A percentile compares a stretch with the other conserved stretches of the same genome.
phyloP scores from a whole-genome alignment of 2,888 invertebrate species.

The Tetranychus piercei region DNA sequence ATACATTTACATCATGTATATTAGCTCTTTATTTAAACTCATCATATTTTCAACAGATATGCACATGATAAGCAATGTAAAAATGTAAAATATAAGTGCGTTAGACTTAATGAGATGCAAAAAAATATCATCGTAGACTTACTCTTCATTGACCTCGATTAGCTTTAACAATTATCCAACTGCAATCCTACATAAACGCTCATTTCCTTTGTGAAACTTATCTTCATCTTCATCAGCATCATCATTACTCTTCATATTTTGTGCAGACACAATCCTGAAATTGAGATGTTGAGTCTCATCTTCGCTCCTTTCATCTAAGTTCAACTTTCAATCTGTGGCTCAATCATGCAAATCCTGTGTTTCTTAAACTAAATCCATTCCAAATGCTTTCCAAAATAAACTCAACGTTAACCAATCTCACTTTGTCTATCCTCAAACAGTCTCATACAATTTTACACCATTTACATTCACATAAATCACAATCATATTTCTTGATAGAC shows the following conservation, averaged over 20 bases:
- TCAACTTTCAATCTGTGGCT: neutral
- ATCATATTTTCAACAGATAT: no score
- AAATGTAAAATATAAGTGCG: no score
- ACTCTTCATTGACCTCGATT: neutral
- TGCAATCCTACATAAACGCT: neutral
- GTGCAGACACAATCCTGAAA: neutral
- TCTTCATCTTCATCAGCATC: neutral
- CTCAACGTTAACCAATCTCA: no score
- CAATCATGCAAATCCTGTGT: neutral
- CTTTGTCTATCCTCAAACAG: no score
- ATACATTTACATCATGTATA: no score
- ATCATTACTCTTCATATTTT: neutral
- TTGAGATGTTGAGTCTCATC: neutral
- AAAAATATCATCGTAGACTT: neutral
- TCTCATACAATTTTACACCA: no score
- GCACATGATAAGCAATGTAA: no score
- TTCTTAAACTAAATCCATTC: neutral
- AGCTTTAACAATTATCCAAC: neutral
- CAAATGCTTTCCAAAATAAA: no score
- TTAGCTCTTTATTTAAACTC: no score
- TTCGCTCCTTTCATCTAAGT: neutral
- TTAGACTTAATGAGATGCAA: no score
- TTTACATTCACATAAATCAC: no score
- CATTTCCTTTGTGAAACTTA: neutral
- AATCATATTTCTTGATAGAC: no score